Evolutionary conservation across 2,888 invertebrate genomes (phyloP).

Genomic region (Salpingus planirostris): DNA sequence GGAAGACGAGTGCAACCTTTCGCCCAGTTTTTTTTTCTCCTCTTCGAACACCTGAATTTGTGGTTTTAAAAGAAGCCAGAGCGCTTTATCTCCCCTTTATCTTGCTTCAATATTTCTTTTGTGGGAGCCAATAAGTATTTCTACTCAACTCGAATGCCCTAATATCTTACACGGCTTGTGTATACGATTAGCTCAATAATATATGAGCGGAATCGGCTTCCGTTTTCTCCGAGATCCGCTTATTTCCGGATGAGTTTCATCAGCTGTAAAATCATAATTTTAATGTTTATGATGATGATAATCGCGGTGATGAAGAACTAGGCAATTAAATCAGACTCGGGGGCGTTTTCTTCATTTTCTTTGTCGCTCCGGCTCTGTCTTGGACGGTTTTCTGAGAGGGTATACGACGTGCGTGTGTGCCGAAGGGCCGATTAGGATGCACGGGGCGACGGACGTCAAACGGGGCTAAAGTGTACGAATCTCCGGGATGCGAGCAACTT

Average conservation of each 20-base stretch:
- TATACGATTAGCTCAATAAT: slow-evolving; percentile 14
- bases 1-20: slow-evolving; percentile 8
- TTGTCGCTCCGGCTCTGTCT: too few relatives aligned
- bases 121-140: slow-evolving; percentile 28
- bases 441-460: slow-evolving; percentile 13
- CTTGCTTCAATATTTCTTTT: slow-evolving; percentile 29
- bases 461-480: slow-evolving; percentile 14
- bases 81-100: slow-evolving; percentile 26
- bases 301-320: too few relatives aligned
- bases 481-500: slow-evolving; percentile 13
- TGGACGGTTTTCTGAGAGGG: slow-evolving; percentile 2
- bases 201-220: slow-evolving; percentile 8
- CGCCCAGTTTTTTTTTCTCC: slow-evolving; percentile 11
- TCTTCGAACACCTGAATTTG: slow-evolving; percentile 25
- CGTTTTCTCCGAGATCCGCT: slow-evolving; percentile 5
- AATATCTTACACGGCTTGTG: slow-evolving; percentile 18
- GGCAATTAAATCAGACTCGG: too few relatives aligned
- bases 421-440: slow-evolving; percentile 16
- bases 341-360: too few relatives aligned
- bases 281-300: too few relatives aligned
- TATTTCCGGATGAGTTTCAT: slow-evolving; percentile 9
- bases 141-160: slow-evolving; percentile 9
- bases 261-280: background rate
- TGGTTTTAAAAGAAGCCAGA: slow-evolving; percentile 19
- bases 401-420: slow-evolving; percentile 1